Percentiles rank a stretch among this genome's conserved stretches.
Evolutionary conservation across 2,797 vertebrate species (phyloP).

Genomic region (Dryobates pubescens): DNA sequence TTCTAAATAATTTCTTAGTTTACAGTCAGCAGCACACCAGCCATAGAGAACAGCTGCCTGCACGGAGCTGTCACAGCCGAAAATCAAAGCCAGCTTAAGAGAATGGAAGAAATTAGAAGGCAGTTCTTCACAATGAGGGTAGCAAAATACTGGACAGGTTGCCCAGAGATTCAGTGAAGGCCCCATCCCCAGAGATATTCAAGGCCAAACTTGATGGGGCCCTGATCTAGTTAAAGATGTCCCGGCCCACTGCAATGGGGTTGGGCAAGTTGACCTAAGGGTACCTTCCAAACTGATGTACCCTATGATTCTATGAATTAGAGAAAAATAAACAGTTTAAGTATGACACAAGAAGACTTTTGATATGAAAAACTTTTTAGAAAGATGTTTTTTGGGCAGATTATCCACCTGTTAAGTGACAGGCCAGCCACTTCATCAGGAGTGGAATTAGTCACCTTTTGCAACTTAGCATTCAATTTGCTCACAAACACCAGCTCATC

Average conservation of each 20-base stretch:
- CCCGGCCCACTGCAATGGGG: too few species aligned
- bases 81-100: background rate
- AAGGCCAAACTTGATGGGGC: too few species aligned
- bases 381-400: background rate
- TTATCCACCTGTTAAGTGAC: background rate
- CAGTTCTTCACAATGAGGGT: too few species aligned
- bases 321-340: background rate
- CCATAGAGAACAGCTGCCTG: too few species aligned
- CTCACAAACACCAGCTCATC: background rate
- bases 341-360: rapidly evolving
- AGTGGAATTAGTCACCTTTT: rapidly evolving
- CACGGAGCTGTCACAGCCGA: background rate
- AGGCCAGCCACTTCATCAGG: background rate
- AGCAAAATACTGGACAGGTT: too few species aligned
- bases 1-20: background rate
- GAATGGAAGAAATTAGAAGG: background rate
- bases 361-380: background rate
- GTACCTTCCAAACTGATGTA: too few species aligned
- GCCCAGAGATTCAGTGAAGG: too few species aligned
- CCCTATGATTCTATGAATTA: too few species aligned
- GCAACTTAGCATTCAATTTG: background rate
- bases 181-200: too few species aligned
- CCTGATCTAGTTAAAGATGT: too few species aligned
- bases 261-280: too few species aligned
- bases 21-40: background rate